A percentile compares a stretch with the other conserved stretches of the same genome.
phyloP scores from a whole-genome alignment of 2,797 vertebrate genomes.

The Gymnocypris eckloni region DNA sequence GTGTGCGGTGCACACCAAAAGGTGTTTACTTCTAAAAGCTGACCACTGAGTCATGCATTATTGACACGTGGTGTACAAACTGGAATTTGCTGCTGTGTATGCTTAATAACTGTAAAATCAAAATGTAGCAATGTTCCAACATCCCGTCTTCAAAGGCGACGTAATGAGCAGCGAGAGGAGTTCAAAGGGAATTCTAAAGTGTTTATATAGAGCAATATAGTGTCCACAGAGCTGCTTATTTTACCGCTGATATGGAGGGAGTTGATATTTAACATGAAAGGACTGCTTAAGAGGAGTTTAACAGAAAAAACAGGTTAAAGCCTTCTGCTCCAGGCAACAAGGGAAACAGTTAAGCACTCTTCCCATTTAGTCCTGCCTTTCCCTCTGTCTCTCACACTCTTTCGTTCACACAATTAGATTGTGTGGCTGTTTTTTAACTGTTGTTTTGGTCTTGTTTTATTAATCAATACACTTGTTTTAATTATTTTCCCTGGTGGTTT shows the following conservation, averaged over 20 bases:
- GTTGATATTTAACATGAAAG: slow-evolving; percentile 81
- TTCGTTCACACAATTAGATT: not conserved
- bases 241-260: slow-evolving; percentile 74
- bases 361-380: slow-evolving; percentile 14
- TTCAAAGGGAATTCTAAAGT: slow-evolving; percentile 83
- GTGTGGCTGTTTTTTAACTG: slow-evolving; percentile 22
- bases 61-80: slow-evolving; percentile 72
- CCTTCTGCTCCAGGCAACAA: slow-evolving; percentile 69
- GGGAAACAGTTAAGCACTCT: slow-evolving; percentile 61
- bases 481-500: slow-evolving; percentile 47
- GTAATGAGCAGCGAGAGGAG: slow-evolving; percentile 75
- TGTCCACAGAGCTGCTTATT: slow-evolving; percentile 68
- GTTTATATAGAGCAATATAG: slow-evolving; percentile 76
- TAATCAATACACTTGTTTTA: slow-evolving; percentile 44
- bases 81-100: slow-evolving; percentile 77
- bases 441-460: slow-evolving; percentile 60
- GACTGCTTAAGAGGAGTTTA: slow-evolving; percentile 77
- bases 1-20: not conserved
- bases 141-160: slow-evolving; percentile 78
- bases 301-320: slow-evolving; percentile 78
- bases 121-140: slow-evolving; percentile 74
- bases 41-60: slow-evolving; percentile 70
- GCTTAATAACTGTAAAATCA: slow-evolving; percentile 81
- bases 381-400: not conserved
- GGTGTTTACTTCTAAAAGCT: slow-evolving; percentile 32